Base-by-base conservation (phyloP, 2,888 invertebrate genomes). In the Phorcus lineatus region DNA sequence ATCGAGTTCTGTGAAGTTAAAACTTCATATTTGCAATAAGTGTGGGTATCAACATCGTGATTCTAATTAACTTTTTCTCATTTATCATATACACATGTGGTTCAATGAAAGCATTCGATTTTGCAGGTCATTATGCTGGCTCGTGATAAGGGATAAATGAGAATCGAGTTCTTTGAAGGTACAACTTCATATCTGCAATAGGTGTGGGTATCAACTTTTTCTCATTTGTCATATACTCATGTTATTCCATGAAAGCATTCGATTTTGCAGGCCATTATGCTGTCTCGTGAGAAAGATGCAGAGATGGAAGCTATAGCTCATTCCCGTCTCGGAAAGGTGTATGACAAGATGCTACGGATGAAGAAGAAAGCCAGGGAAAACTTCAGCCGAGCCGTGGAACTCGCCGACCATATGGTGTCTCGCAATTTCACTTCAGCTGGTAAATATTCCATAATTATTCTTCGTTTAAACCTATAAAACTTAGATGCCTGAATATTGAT, bases 221-320 rank as follows among this genome's bases (percentile, higher is more conserved):
- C 36, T 4, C 36, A n/a, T n/a, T 36, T 2, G 36, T 36, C 36
- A 36, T 36, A 36, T 36, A 36, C 36, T 36, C 7, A 36, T 36
- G 36, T 36, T 36, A 36, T 36, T 4, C 7, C 2, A 36, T 36
- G 7, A 36, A 4, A 36, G 7, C 36, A 4, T 36, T n/a, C n/a
- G n/a, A 7, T 36, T 36, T 4, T 36, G 36, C 78, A 83, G 78
- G 83, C 86, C 0, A 84, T 85, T 17, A 36, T 83, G 74, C 81
- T 85, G 77, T 84, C 83, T 16, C 79, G 84, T 54, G 85, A 82
- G 47, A 80, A 81, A 28, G 86, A 86, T 54, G 78, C 84, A 19
- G 85, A 88, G 55, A 67, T 81, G 66, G 89, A 89, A 74, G 89
- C 88, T 1, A 82, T 85, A 17, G 83, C 87, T n/a, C 77, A 83